Percentiles rank a stretch among this genome's conserved stretches.
Evolutionary conservation across 2,797 vertebrate species (phyloP).

Genomic region (Miichthys miiuy): DNA sequence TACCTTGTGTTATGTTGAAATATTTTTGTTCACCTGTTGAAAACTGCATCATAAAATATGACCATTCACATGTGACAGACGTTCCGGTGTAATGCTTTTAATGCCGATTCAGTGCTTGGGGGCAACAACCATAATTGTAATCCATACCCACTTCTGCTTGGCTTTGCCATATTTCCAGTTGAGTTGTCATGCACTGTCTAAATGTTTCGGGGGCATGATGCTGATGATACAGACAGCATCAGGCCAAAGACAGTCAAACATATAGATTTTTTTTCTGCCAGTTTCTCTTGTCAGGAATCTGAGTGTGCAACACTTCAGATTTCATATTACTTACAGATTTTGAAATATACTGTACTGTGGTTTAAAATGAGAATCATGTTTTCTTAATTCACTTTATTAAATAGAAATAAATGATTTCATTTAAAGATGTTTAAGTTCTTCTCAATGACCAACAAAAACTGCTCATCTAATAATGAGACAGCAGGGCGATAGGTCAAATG

Average conservation of each 20-base stretch:
- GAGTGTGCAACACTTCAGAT: not conserved
- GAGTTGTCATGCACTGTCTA: not conserved
- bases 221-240: slow-evolving; percentile 10
- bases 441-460: not conserved
- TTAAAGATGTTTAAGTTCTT: not conserved
- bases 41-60: not conserved
- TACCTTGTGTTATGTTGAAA: not conserved
- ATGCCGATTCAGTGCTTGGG: not conserved
- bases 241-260: not conserved
- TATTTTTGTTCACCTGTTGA: not conserved
- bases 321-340: slow-evolving; percentile 4
- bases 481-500: slow-evolving; percentile 19
- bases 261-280: not conserved
- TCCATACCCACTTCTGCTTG: slow-evolving; percentile 20
- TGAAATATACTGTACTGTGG: accelerated
- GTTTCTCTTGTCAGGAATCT: not conserved
- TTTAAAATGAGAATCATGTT: not conserved
- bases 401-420: not conserved
- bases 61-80: not conserved
- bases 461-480: slow-evolving; percentile 6
- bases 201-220: slow-evolving; percentile 5
- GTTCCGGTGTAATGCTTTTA: not conserved
- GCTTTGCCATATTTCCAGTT: slow-evolving; percentile 37
- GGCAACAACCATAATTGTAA: slow-evolving; percentile 12
- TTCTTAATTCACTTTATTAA: not conserved